These are phyloP conservation scores for Ferrisia virgata DNA, from an alignment of 2,888 invertebrate species.

Conservation along the genomic window DNA sequence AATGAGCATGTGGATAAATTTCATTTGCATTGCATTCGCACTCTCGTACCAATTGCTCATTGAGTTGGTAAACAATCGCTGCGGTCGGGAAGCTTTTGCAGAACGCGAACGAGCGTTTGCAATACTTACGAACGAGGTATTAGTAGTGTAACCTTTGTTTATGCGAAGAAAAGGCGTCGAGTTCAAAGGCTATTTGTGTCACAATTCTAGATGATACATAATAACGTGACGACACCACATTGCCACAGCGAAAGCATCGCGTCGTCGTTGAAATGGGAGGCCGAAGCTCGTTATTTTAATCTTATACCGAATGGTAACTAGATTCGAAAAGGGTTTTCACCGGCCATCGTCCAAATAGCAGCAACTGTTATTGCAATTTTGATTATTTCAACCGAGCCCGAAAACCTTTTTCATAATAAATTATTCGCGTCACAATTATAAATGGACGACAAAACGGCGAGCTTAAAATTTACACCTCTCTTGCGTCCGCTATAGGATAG, in stretches of 20 bases:
- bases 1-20: background rate
- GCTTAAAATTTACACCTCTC: background rate
- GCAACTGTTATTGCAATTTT: background rate
- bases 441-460: background rate
- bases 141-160: no score
- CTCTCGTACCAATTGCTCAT: background rate
- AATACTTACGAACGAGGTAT: no score
- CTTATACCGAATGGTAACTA: background rate
- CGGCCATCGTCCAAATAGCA: background rate
- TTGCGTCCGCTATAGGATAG: background rate
- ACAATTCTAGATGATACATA: background rate
- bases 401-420: conserved; percentile 5
- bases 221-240: conserved; percentile 6
- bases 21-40: background rate
- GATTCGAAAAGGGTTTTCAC: background rate
- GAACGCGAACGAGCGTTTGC: no score
- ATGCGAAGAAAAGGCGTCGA: conserved; percentile 2
- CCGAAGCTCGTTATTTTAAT: conserved; percentile 1
- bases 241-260: background rate
- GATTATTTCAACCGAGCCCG: background rate
- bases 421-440: conserved; percentile 23
- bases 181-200: conserved; percentile 14
- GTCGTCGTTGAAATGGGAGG: background rate
- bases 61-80: background rate
- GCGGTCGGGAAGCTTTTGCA: background rate